phyloP scores from a whole-genome alignment of 1,140 invertebrate species.

The Camponotus vicinus region DNA sequence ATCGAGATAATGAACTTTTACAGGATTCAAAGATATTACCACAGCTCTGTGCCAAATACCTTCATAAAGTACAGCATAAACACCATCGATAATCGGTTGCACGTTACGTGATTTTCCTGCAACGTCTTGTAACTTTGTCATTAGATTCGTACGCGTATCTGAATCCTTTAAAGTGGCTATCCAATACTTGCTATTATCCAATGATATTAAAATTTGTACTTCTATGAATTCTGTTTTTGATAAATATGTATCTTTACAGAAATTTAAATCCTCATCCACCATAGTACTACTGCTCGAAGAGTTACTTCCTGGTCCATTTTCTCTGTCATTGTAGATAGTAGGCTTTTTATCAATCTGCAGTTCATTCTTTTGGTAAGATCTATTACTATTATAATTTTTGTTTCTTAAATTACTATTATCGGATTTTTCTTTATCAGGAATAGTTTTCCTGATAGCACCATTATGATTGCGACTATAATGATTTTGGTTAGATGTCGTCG shows the following conservation, averaged over 20 bases:
- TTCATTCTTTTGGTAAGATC: background rate
- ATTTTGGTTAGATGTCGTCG: background rate
- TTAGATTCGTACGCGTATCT: conserved; percentile 50
- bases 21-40: conserved; percentile 66
- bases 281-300: background rate
- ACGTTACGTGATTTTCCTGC: conserved; percentile 20
- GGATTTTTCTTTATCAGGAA: background rate
- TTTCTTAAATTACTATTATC: background rate
- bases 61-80: conserved; percentile 71
- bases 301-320: background rate
- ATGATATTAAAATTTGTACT: conserved; percentile 53
- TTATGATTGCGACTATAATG: background rate
- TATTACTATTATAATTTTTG: background rate
- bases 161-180: conserved; percentile 67
- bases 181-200: conserved; percentile 68
- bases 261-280: conserved; percentile 61
- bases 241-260: conserved; percentile 64
- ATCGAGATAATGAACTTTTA: conserved; percentile 74
- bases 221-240: conserved; percentile 66
- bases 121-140: conserved; percentile 46
- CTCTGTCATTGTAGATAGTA: background rate
- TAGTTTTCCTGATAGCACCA: background rate
- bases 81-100: conserved; percentile 64
- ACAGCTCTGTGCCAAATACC: conserved; percentile 77
- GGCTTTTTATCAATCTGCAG: background rate